Evolutionary conservation across 2,113 vertebrate species (phyloP).

Genomic region (Anguilla japonica): DNA sequence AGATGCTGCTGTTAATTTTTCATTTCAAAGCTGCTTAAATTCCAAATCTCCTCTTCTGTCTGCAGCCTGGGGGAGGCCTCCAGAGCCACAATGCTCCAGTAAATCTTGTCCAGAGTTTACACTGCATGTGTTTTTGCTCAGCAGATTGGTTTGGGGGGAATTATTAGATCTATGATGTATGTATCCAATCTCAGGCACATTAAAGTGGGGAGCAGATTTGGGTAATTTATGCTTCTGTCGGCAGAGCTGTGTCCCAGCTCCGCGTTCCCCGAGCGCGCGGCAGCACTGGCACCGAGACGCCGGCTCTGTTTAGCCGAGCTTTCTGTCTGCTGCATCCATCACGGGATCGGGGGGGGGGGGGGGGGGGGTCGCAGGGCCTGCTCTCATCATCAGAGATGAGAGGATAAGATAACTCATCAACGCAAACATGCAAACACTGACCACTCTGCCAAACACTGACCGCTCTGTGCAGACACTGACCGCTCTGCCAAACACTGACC

Average conservation of each 20-base stretch:
- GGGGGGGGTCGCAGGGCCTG: constrained; percentile 26
- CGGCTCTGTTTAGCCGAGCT: constrained; percentile 17
- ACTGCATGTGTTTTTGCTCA: constrained; percentile 27
- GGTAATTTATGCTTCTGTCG: constrained; percentile 34
- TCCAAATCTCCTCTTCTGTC: neutral
- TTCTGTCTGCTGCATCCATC: constrained; percentile 38
- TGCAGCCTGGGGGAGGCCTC: neutral
- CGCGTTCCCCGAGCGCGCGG: neutral
- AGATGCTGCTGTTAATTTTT: constrained; percentile 4
- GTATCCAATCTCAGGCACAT: constrained; percentile 37
- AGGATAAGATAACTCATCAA: constrained; percentile 38
- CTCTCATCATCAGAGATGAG: constrained; percentile 42
- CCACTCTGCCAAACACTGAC: no score
- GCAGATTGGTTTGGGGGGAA: constrained; percentile 31
- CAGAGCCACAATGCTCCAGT: neutral
- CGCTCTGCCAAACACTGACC: no score
- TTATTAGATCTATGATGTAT: constrained; percentile 36
- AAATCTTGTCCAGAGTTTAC: constrained; percentile 32
- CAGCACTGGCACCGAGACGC: neutral
- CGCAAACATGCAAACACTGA: neutral
- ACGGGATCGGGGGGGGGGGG: constrained; percentile 23
- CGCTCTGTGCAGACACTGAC: no score
- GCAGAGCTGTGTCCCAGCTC: neutral
- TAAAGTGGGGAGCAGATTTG: constrained; percentile 31
- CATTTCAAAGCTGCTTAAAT: neutral